phyloP scores from a whole-genome alignment of 2,797 vertebrate species.

The Coendou prehensilis region DNA sequence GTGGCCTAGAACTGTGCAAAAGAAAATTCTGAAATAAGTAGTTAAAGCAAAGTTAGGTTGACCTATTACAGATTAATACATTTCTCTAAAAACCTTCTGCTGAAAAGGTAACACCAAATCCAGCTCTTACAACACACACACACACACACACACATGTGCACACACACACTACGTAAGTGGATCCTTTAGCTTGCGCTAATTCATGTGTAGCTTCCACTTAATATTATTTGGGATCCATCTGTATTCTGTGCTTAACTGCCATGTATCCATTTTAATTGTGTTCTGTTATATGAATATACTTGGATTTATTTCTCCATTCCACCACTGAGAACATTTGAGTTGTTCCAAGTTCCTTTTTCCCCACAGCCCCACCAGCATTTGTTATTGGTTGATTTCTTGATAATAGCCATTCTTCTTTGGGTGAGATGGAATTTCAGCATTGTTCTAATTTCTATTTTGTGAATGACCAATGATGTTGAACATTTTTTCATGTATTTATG shows the following conservation, averaged over 20 bases:
- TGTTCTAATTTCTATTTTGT: too few species aligned
- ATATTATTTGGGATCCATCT: not conserved
- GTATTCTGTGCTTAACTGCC: not conserved
- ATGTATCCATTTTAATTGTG: not conserved
- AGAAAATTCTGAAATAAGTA: conserved; percentile 4
- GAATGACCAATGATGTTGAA: too few species aligned
- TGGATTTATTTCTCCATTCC: not conserved
- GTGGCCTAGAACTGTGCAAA: not conserved
- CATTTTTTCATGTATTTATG: too few species aligned
- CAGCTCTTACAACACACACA: not conserved
- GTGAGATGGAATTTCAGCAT: too few species aligned
- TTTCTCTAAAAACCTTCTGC: not conserved
- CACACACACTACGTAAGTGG: not conserved
- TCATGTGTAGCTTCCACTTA: not conserved
- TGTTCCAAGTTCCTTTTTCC: not conserved
- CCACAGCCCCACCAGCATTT: too few species aligned
- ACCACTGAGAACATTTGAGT: not conserved
- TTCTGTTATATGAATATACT: not conserved
- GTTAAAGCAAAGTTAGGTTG: not conserved
- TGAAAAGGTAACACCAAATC: not conserved
- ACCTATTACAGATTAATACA: not conserved
- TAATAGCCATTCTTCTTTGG: too few species aligned
- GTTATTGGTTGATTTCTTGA: too few species aligned
- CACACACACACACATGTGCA: not conserved
- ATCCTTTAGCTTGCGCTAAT: not conserved